phyloP scores from a whole-genome alignment of 2,888 invertebrate species.

The Ophion costatus region DNA sequence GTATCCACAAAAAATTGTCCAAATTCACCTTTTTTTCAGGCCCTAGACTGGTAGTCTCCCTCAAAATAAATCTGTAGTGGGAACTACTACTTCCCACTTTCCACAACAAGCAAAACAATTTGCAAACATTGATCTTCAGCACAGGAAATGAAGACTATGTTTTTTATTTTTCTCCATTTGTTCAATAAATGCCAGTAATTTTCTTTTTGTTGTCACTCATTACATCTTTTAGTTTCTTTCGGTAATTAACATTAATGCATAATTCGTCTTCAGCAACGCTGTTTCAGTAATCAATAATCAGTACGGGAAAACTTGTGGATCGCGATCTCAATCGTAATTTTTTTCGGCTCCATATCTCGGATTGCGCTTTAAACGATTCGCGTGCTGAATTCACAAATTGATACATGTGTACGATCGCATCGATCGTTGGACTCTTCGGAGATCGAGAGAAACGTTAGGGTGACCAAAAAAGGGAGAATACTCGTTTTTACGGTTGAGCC shows the following conservation, averaged over 20 bases:
- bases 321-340: not conserved
- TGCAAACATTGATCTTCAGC: too few species aligned
- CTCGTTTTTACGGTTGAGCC: constrained; percentile 3
- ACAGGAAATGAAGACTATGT: too few species aligned
- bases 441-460: not conserved
- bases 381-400: not conserved
- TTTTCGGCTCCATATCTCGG: not conserved
- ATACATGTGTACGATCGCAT: constrained; percentile 2
- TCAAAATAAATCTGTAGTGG: too few species aligned
- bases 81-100: too few species aligned
- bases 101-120: too few species aligned
- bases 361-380: not conserved
- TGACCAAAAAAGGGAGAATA: not conserved
- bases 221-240: not conserved
- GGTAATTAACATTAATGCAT: too few species aligned
- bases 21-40: too few species aligned
- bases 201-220: not conserved
- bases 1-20: too few species aligned
- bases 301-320: not conserved
- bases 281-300: not conserved
- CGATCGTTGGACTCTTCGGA: constrained; percentile 17
- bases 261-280: too few species aligned
- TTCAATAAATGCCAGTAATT: not conserved
- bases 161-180: not conserved
- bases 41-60: too few species aligned